Percentiles rank a stretch among this genome's conserved stretches.
These are phyloP conservation scores for Euplagia quadripunctaria DNA, from an alignment of 2,888 invertebrate genomes.

Conservation along the genomic window DNA sequence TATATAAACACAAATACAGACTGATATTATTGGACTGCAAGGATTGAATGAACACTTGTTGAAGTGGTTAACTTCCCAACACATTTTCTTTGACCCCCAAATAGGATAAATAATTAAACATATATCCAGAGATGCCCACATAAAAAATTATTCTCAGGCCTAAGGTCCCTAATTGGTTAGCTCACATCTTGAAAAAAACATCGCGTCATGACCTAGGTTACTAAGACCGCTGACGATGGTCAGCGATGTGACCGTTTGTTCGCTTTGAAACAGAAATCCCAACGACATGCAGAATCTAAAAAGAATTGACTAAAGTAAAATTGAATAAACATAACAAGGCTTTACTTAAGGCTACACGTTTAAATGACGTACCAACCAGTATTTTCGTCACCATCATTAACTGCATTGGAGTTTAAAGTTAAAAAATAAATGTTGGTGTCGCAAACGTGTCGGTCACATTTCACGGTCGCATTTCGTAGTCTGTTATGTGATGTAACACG, in stretches of 20 bases:
- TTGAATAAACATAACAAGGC: background rate
- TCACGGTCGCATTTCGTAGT: constrained; percentile 19
- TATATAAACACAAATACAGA: no score
- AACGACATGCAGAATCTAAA: background rate
- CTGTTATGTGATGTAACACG: constrained; percentile 39
- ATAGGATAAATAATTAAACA: no score
- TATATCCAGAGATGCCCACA: background rate
- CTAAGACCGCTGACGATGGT: no score
- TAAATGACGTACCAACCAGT: background rate
- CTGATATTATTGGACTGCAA: no score
- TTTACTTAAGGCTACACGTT: background rate
- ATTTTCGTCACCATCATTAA: constrained; percentile 4
- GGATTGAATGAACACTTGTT: no score
- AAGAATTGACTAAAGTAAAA: no score
- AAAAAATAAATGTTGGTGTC: constrained; percentile 27
- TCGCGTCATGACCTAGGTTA: no score
- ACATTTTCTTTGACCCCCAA: no score
- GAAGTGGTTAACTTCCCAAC: no score
- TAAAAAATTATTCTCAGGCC: background rate
- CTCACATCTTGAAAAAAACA: no score
- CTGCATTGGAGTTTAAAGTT: constrained; percentile 2
- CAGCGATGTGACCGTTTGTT: no score
- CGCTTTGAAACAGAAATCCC: background rate
- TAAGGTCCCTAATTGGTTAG: background rate
- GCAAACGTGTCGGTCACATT: constrained; percentile 25